Base-by-base conservation (phyloP, 2,888 invertebrate genomes). In the Zygaena filipendulae region DNA sequence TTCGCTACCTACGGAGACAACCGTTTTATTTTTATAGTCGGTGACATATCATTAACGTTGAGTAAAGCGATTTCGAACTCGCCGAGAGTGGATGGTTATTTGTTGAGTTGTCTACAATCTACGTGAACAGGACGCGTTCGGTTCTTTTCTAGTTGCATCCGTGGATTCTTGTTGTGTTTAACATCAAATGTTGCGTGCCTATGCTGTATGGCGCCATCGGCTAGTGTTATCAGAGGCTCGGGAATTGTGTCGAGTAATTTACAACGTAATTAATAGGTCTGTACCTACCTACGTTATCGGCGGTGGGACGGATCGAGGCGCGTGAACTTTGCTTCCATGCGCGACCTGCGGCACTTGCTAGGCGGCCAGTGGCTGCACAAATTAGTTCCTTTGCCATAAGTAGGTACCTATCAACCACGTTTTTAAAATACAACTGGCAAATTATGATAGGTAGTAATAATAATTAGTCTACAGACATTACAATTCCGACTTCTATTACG, bases 181-280 rank as follows among this genome's bases (percentile, higher is more conserved):
- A n/a, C n/a, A n/a, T n/a, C n/a, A 16, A 16, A 6, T 16, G 16
- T 16, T 16, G 16, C 7, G 4, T 16, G n/a, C n/a, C 4, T 16
- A 16, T 16, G 16, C 16, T 7, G 16, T 4, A 55, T 50, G 60
- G 59, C 62, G 64, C 62, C 64, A 61, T 43, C 50, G 45, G 44
- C 38, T 32, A 35, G 36, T 54, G 59, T 72, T 74, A 74, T 74
- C 74, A 64, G 57, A 47, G 36, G 40, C 40, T 47, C 47, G 54
- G 57, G 62, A 72, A 71, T 61, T 71, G 62, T 71, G 69, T 70
- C 63, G 68, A 54, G 59, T 69, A 67, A 71, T 71, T 64, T 72
- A 74, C 64, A 68, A 63, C 56, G 70, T 74, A 74, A 75, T 75
- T 71, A 72, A 68, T 63, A n/a, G n/a, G n/a, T n/a, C n/a, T n/a